A percentile compares a stretch with the other conserved stretches of the same genome.
Conservation (phyloP, 2,797 vertebrate species). For the Triplophysa bombifrons region DNA sequence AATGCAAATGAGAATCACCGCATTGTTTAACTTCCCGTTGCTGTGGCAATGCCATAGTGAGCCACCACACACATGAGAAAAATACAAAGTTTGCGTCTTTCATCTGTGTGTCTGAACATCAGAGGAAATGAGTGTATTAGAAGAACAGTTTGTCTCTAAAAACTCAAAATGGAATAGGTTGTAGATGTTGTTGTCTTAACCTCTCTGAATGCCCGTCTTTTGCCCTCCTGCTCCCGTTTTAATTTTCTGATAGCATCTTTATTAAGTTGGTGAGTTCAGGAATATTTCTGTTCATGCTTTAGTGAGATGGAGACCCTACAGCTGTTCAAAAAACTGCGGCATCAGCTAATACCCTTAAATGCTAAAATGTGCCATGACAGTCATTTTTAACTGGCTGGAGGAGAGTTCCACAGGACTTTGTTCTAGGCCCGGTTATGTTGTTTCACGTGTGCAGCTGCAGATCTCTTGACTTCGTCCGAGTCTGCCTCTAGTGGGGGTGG, state of each 20-base stretch:
- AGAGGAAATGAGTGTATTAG: constrained; percentile 71
- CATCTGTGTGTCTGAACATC: constrained; percentile 72
- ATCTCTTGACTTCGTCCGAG: constrained; percentile 22
- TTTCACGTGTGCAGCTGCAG: constrained; percentile 57
- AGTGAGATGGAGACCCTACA: no score
- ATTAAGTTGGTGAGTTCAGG: constrained; percentile 28
- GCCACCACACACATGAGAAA: constrained; percentile 65
- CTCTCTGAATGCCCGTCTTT: constrained; percentile 10
- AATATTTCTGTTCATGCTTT: constrained; percentile 22
- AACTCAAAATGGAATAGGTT: constrained; percentile 28
- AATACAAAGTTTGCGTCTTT: constrained; percentile 68
- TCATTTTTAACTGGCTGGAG: not conserved
- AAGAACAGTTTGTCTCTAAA: constrained; percentile 27
- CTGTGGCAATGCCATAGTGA: constrained; percentile 76
- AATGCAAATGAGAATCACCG: constrained; percentile 65
- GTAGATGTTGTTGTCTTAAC: constrained; percentile 29
- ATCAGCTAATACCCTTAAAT: not conserved
- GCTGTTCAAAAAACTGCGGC: no score
- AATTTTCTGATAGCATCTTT: constrained; percentile 6
- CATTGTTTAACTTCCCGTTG: constrained; percentile 68
- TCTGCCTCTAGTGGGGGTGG: constrained; percentile 25
- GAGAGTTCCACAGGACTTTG: constrained; percentile 33
- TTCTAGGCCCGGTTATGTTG: constrained; percentile 35
- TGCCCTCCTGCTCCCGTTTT: not conserved
- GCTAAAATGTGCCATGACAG: not conserved